These are phyloP conservation scores for Microchirus variegatus DNA, from an alignment of 2,797 vertebrate genomes.

Conservation along the genomic window DNA sequence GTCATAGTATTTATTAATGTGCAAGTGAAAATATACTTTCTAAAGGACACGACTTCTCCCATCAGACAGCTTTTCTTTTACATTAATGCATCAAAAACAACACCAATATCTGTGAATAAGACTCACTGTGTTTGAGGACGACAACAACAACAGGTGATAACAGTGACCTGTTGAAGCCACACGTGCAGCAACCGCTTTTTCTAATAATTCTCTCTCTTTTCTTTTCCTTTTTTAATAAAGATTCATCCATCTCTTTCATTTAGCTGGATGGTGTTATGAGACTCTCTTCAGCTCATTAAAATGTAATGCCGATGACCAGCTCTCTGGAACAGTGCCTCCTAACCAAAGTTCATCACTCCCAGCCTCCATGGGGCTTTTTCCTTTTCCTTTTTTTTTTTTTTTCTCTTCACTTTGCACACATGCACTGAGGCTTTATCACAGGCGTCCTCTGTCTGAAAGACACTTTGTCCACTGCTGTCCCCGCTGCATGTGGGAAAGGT, in stretches of 20 bases:
- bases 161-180: slow-evolving; percentile 70
- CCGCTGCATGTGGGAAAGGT: slow-evolving; percentile 54
- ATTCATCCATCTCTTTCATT: slow-evolving; percentile 75
- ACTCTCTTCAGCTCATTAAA: slow-evolving; percentile 91
- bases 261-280: slow-evolving; percentile 82
- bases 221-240: slow-evolving; percentile 20
- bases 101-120: neutral
- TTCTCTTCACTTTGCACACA: slow-evolving; percentile 65
- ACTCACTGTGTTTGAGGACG: slow-evolving; percentile 13
- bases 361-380: slow-evolving; percentile 57
- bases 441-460: slow-evolving; percentile 56
- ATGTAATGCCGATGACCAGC: slow-evolving; percentile 87
- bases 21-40: slow-evolving; percentile 16
- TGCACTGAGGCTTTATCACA: slow-evolving; percentile 44
- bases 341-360: slow-evolving; percentile 88
- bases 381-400: slow-evolving; percentile 28
- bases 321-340: slow-evolving; percentile 88
- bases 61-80: slow-evolving; percentile 4
- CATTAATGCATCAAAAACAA: neutral
- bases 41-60: slow-evolving; percentile 15
- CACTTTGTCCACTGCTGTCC: slow-evolving; percentile 66
- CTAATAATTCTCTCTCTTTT: slow-evolving; percentile 77
- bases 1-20: slow-evolving; percentile 54
- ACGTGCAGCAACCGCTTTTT: slow-evolving; percentile 81
- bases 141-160: slow-evolving; percentile 42